Evolutionary conservation across 92 coral and sea anemone genomes (phyloP).

Genomic region (Chrysogorgia sp.): DNA sequence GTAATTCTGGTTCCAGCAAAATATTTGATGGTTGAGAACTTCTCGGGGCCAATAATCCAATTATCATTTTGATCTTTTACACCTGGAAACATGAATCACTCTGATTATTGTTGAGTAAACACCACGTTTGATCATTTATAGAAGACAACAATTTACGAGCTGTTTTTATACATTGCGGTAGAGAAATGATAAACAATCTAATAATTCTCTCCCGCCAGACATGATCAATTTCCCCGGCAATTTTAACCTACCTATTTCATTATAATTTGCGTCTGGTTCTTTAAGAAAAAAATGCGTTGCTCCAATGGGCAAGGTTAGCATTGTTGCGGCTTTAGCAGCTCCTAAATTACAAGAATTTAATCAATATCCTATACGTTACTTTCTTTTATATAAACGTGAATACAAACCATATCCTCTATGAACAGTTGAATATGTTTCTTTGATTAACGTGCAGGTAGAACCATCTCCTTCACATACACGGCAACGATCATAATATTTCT

Average conservation of each 20-base stretch:
- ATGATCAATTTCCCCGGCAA: not conserved
- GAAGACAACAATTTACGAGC: no score
- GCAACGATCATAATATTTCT: conserved; percentile 73
- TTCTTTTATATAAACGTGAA: no score
- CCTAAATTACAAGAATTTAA: conserved; percentile 10
- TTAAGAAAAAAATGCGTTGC: conserved; percentile 17
- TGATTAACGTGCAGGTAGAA: conserved; percentile 58
- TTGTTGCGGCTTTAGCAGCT: not conserved
- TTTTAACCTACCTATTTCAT: conserved; percentile 27
- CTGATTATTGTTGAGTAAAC: no score
- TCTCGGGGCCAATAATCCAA: conserved; percentile 31
- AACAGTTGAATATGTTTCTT: not conserved
- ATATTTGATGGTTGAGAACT: not conserved
- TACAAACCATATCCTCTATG: conserved; percentile 7
- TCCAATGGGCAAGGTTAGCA: conserved; percentile 27
- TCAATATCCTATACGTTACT: no score
- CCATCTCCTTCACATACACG: conserved; percentile 79
- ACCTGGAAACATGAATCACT: conserved; percentile 41
- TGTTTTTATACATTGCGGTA: no score
- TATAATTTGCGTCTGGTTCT: conserved; percentile 2
- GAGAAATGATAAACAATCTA: no score
- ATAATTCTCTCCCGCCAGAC: no score
- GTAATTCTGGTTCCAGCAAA: conserved; percentile 60
- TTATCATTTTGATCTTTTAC: conserved; percentile 24
- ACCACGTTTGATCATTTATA: no score